phyloP scores from a whole-genome alignment of 1,140 invertebrate genomes.

The Wiebesia pumilae region DNA sequence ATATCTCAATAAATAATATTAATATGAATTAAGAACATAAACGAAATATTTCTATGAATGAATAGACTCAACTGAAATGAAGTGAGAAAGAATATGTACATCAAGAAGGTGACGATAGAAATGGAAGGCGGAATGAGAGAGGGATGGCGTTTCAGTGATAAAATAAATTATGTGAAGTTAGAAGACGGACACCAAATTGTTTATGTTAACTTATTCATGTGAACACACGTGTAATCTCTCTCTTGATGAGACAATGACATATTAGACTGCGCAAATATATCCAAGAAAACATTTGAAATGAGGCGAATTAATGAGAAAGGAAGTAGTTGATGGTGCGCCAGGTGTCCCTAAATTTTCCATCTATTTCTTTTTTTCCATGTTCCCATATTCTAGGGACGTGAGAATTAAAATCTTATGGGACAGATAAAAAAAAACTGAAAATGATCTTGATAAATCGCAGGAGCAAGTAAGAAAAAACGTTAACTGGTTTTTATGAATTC shows the following conservation, averaged over 20 bases:
- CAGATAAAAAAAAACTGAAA: background rate
- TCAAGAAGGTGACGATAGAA: slow-evolving; percentile 33
- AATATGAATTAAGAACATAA: background rate
- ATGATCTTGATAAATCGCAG: slow-evolving; percentile 39
- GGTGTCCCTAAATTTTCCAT: background rate
- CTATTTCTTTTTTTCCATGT: background rate
- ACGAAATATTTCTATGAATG: background rate
- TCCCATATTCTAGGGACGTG: slow-evolving; percentile 29
- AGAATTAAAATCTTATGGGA: slow-evolving; percentile 29
- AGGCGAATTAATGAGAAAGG: slow-evolving; percentile 21
- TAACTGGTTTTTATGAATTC: background rate
- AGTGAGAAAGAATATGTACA: slow-evolving; percentile 40
- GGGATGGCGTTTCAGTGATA: slow-evolving; percentile 11
- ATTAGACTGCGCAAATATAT: background rate
- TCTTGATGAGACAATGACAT: slow-evolving; percentile 10
- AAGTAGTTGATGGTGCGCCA: background rate
- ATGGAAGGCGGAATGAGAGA: slow-evolving; percentile 55
- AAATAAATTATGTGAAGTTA: background rate
- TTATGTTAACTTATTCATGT: background rate
- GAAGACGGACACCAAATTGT: background rate
- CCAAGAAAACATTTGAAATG: background rate
- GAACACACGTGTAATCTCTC: background rate
- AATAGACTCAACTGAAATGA: too few species aligned
- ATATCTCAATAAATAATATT: background rate
- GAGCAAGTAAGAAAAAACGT: slow-evolving; percentile 2